Conservation (phyloP, 2,888 invertebrate genomes). For the Eupithecia vulgata region DNA sequence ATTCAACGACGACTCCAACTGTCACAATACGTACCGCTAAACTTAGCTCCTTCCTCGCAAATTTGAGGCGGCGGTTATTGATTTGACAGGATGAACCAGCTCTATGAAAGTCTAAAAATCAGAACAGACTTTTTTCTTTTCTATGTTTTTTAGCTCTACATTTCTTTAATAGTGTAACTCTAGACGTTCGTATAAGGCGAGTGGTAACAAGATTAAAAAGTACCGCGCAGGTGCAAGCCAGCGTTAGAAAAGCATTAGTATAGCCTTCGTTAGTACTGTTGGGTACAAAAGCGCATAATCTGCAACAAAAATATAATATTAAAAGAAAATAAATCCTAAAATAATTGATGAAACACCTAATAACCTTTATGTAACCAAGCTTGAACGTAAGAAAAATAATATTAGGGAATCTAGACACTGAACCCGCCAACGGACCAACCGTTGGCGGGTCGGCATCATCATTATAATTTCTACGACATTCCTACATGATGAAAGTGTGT, state of each 20-base stretch:
- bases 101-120: neutral
- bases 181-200: slow-evolving; percentile 73
- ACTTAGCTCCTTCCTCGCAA: neutral
- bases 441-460: neutral
- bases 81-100: neutral
- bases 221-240: slow-evolving; percentile 73
- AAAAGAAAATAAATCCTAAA: neutral
- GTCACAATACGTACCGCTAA: neutral
- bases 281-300: neutral
- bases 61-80: neutral
- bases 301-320: neutral
- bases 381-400: neutral
- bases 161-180: slow-evolving; percentile 75
- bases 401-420: neutral
- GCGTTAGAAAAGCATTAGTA: slow-evolving; percentile 75
- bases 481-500: no score
- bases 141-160: slow-evolving; percentile 50
- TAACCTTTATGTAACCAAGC: neutral
- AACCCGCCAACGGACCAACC: no score
- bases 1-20: neutral
- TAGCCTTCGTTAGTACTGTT: slow-evolving; percentile 46
- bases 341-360: neutral
- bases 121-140: neutral
- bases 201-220: slow-evolving; percentile 81
- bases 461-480: neutral